A percentile compares a stretch with the other conserved stretches of the same genome.
Evolutionary conservation across 2,888 invertebrate species (phyloP).

Genomic region (Apantesis nais): DNA sequence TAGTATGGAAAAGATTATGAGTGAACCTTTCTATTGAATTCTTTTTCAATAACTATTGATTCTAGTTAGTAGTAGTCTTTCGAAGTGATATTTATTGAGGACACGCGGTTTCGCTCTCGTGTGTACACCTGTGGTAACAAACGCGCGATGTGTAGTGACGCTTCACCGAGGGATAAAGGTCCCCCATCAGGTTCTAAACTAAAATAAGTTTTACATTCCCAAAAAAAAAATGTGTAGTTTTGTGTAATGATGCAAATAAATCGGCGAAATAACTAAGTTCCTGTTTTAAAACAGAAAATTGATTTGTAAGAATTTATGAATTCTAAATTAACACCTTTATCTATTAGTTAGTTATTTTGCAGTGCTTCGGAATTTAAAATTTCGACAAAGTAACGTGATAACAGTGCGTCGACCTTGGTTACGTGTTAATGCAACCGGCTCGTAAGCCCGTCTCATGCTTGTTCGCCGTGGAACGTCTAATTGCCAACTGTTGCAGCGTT

Average conservation of each 20-base stretch:
- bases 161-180: not conserved
- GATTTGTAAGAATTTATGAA: not conserved
- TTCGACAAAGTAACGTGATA: slow-evolving; percentile 53
- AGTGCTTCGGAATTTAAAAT: slow-evolving; percentile 35
- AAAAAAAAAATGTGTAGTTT: not conserved
- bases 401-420: slow-evolving; percentile 52
- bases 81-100: not conserved
- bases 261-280: not conserved
- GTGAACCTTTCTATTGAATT: not conserved
- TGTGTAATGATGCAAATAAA: not conserved
- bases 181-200: not conserved
- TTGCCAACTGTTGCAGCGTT: slow-evolving; percentile 27
- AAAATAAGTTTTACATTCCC: not conserved
- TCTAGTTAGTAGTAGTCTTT: not conserved
- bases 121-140: not conserved
- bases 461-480: slow-evolving; percentile 9
- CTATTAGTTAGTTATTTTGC: slow-evolving; percentile 9
- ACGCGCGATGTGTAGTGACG: not conserved
- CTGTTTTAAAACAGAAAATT: not conserved
- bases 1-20: not conserved
- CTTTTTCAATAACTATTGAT: not conserved
- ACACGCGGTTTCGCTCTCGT: too few relatives aligned
- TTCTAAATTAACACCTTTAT: not conserved
- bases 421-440: slow-evolving; percentile 25
- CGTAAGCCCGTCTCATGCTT: slow-evolving; percentile 26